Evolutionary conservation across 2,113 vertebrate genomes (phyloP).

Genomic region (Pyrgilauda ruficollis): DNA sequence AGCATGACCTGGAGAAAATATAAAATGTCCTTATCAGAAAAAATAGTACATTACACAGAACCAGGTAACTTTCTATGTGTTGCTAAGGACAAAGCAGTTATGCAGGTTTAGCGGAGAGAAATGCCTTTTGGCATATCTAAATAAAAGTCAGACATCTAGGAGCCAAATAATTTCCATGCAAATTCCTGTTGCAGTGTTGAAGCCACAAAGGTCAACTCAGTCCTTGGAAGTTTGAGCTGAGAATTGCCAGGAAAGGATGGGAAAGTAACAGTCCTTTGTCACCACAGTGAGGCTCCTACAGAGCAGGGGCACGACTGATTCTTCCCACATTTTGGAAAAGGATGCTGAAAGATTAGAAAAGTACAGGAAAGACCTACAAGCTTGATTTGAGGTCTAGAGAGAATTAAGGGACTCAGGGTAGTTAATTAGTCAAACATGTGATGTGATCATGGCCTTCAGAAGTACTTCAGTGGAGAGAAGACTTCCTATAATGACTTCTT

Average conservation of each 20-base stretch:
- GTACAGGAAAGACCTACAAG: not conserved
- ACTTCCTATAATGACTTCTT: conserved; percentile 56
- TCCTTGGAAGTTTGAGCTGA: not conserved
- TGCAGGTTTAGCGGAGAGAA: not conserved
- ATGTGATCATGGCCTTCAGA: conserved; percentile 47
- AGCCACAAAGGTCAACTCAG: not conserved
- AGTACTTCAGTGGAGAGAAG: conserved; percentile 28
- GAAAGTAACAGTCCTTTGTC: fast-evolving
- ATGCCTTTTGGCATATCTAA: not conserved
- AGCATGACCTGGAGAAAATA: not conserved
- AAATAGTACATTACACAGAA: not conserved
- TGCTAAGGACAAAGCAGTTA: not conserved
- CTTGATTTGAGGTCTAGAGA: conserved; percentile 16
- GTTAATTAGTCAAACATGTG: conserved; percentile 29
- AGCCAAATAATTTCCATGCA: not conserved
- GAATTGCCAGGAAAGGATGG: not conserved
- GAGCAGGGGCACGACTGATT: not conserved
- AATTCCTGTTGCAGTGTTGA: not conserved
- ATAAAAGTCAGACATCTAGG: not conserved
- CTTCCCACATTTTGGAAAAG: not conserved
- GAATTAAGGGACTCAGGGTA: conserved; percentile 1
- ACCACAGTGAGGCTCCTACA: fast-evolving
- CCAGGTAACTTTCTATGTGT: not conserved
- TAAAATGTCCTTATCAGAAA: not conserved
- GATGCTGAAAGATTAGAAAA: not conserved